Evolutionary conservation across 2,888 invertebrate species (phyloP).

Genomic region (Rhopalosiphum nymphaeae): DNA sequence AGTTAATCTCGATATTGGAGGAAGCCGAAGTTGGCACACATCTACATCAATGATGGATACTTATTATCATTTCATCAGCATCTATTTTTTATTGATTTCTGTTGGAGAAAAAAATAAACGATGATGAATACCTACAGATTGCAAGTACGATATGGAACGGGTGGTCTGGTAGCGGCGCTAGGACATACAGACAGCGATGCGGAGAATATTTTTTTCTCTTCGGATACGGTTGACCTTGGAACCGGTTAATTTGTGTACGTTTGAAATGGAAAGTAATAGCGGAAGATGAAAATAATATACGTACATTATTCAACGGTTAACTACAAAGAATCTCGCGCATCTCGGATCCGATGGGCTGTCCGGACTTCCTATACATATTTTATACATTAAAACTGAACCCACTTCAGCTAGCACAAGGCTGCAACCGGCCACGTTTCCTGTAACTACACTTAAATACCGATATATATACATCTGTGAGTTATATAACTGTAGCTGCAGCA

Average conservation of each 20-base stretch:
- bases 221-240: slow-evolving; percentile 5
- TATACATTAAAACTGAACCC: background rate
- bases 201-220: background rate
- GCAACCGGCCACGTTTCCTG: background rate
- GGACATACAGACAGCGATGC: background rate
- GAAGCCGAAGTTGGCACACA: background rate
- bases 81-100: background rate
- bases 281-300: background rate
- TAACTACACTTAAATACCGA: background rate
- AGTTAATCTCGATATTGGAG: background rate
- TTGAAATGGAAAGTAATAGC: slow-evolving; percentile 43
- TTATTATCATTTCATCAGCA: background rate
- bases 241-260: slow-evolving; percentile 12
- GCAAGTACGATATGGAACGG: background rate
- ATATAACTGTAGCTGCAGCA: background rate
- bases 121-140: background rate
- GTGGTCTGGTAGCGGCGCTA: background rate
- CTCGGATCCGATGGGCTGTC: background rate
- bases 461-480: background rate
- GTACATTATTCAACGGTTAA: background rate
- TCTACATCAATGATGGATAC: background rate
- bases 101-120: background rate
- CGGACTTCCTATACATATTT: background rate
- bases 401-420: background rate
- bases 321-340: background rate